phyloP scores from a whole-genome alignment of 2,113 vertebrate genomes.

The Mirounga angustirostris region DNA sequence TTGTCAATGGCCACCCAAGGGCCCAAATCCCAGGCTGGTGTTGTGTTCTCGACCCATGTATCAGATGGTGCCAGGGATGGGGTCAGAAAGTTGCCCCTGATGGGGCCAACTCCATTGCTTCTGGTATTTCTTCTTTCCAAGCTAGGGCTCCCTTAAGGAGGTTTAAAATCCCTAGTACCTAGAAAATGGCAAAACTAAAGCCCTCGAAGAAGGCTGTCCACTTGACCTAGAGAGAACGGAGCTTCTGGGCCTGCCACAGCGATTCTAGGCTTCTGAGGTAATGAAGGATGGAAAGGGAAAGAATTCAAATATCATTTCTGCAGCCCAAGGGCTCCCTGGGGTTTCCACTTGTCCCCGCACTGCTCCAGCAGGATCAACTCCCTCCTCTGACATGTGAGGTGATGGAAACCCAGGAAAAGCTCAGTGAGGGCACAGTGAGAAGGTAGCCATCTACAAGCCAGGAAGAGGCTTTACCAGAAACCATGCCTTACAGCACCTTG shows the following conservation, averaged over 20 bases:
- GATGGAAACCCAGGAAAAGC: not conserved
- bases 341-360: not conserved
- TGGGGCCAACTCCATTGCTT: not conserved
- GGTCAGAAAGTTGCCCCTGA: not conserved
- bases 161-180: not conserved
- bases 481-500: not conserved
- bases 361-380: not conserved
- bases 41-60: not conserved
- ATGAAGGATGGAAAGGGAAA: not conserved
- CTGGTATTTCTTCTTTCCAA: not conserved
- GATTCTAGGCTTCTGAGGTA: not conserved
- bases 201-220: not conserved
- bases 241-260: not conserved
- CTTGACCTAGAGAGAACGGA: not conserved
- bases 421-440: not conserved
- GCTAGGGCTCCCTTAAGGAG: not conserved
- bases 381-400: not conserved
- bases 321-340: not conserved
- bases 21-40: not conserved
- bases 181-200: not conserved
- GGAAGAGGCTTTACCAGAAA: not conserved
- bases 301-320: not conserved
- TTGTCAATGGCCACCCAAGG: not conserved
- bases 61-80: not conserved
- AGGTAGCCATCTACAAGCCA: not conserved